Base-by-base conservation (phyloP, 2,113 vertebrate species). In the Perognathus longimembris region DNA sequence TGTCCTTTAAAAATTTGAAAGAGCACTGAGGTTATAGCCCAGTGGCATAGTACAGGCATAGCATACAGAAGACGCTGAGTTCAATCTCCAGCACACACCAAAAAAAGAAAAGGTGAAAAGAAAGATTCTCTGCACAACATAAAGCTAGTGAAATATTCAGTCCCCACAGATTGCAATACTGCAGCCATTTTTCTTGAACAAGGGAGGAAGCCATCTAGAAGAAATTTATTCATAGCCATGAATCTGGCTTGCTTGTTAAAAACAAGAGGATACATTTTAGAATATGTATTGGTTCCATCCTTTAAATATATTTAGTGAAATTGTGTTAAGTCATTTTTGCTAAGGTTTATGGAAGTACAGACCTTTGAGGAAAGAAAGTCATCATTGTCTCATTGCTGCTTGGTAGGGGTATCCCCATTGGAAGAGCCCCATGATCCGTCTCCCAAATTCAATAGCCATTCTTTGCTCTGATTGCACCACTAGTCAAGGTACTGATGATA, bases 181-280 rank as follows among this genome's bases (percentile, higher is more conserved):
- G 61, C 67, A 94, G 40, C 22, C 86, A 32, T 84, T 85, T 81
- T 92, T 93, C 54, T 63, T 81, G 38, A 80, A 32, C 38, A 54
- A 84, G 40, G 50, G 78, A 77, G 57, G 81, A 79, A 79, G 20
- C 54, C 61, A 59, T 66, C 32, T 57, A 70, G 34, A 75, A 80
- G 85, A 59, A 59, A 64, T 34, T 91, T 80, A 66, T 85, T 82
- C 85, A 93, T 87, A 9, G 34, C 34, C 71, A 90, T 87, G 91
- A 74, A 86, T 91, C 76, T 86, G 67, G 20, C 67, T 93, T 34
- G 30, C 50, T 54, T n/a, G n/a, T n/a, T n/a, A n/a, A 86, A 82
- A 88, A 73, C 66, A 76, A 90, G 54, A 54, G 63, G 86, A 38
- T 77, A 34, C 36, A 45, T 86, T 87, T 83, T 17, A 74, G 75